Conservation (phyloP, 2,888 invertebrate species). For the Onthophagus sagittarius region DNA sequence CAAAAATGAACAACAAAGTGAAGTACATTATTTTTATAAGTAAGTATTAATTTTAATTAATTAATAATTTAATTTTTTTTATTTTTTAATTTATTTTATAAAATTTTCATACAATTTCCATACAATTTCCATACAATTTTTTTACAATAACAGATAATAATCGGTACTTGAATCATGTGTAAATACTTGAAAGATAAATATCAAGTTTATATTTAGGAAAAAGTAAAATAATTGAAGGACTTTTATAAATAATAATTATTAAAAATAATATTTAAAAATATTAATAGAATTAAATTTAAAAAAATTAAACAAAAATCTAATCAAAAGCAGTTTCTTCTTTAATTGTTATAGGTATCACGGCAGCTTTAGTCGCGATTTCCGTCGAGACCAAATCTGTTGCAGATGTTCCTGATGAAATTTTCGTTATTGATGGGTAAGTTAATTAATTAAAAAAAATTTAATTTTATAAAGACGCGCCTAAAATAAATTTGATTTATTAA, state of each 20-base stretch:
- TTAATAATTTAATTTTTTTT: too few relatives aligned
- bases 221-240: not conserved
- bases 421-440: conserved; percentile 21
- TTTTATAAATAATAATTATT: too few relatives aligned
- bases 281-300: too few relatives aligned
- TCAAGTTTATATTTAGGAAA: not conserved
- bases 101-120: not conserved
- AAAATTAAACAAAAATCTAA: not conserved
- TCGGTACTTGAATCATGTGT: not conserved
- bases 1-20: not conserved
- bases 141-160: not conserved
- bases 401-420: conserved; percentile 4
- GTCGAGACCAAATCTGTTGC: not conserved
- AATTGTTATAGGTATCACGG: conserved; percentile 9
- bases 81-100: not conserved
- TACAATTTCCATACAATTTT: not conserved
- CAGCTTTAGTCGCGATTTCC: not conserved
- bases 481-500: too few relatives aligned
- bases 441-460: not conserved
- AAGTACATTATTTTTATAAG: not conserved
- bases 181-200: not conserved
- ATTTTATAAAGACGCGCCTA: too few relatives aligned
- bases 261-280: too few relatives aligned
- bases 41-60: not conserved
- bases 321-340: not conserved